phyloP scores from a whole-genome alignment of 1,140 invertebrate species.

The Musca vetustissima region DNA sequence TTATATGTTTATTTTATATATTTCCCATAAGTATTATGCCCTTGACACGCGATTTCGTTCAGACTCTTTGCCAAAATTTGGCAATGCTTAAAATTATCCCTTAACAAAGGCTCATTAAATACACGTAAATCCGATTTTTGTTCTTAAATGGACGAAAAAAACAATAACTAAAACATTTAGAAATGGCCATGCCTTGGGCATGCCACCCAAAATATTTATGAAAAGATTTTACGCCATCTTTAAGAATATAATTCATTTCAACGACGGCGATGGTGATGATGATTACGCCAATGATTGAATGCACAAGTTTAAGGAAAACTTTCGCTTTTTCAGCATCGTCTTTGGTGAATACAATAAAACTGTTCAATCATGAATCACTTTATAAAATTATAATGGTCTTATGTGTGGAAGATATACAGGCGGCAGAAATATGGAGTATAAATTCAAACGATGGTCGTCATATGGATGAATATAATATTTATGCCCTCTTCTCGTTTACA shows the following conservation, averaged over 20 bases:
- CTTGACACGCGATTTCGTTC: no score
- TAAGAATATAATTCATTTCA: conserved; percentile 17
- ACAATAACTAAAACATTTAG: no score
- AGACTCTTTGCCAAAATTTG: no score
- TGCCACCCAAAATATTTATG: no score
- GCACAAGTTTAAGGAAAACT: not conserved
- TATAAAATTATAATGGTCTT: conserved; percentile 1
- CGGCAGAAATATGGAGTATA: not conserved
- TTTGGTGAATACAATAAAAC: conserved; percentile 3
- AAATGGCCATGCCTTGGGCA: no score
- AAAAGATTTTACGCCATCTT: not conserved
- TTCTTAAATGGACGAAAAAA: no score
- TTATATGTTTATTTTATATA: no score
- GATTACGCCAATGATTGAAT: not conserved
- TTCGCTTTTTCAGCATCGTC: conserved; percentile 9
- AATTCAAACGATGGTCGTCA: not conserved
- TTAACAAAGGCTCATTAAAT: not conserved
- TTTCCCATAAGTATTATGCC: no score
- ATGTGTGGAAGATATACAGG: not conserved
- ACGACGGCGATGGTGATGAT: not conserved
- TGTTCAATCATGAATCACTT: conserved; percentile 20
- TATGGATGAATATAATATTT: conserved; percentile 12
- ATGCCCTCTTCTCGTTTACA: not conserved
- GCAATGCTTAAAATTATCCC: no score
- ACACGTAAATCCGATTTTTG: not conserved